Evolutionary conservation across 2,888 invertebrate species (phyloP).

Genomic region (Rhogogaster chlorosoma): DNA sequence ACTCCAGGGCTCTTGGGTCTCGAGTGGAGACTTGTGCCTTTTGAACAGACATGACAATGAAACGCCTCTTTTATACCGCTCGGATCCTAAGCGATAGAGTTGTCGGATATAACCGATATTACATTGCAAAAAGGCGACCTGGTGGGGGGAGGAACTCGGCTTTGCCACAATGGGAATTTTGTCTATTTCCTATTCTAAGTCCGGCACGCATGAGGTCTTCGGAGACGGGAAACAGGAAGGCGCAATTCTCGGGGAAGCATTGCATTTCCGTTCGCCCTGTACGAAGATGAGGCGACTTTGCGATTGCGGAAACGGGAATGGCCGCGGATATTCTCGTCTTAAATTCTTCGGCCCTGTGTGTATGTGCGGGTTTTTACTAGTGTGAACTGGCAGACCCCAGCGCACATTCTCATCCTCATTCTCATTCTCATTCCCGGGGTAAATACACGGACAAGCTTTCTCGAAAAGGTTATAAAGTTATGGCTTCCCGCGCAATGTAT

Average conservation of each 20-base stretch:
- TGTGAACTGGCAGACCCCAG: neutral
- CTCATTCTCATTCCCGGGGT: constrained; percentile 21
- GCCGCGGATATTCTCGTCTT: constrained; percentile 4
- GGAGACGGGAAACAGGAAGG: neutral
- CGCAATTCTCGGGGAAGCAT: constrained; percentile 17
- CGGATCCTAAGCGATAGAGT: neutral
- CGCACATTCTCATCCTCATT: constrained; percentile 1
- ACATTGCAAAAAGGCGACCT: neutral
- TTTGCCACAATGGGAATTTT: neutral
- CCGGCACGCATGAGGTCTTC: neutral
- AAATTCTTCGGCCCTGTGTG: neutral
- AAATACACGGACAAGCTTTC: constrained; percentile 46
- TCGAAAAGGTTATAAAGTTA: constrained; percentile 46
- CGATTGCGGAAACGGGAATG: constrained; percentile 26
- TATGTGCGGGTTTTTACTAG: neutral
- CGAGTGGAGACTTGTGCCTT: constrained; percentile 10
- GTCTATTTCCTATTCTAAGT: neutral
- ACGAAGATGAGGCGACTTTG: neutral
- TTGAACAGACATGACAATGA: constrained; percentile 14
- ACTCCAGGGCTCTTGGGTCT: constrained; percentile 23
- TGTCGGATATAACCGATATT: neutral
- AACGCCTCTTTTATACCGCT: constrained; percentile 1
- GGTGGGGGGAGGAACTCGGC: neutral
- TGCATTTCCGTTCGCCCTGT: constrained; percentile 18
- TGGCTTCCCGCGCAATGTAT: constrained; percentile 33